Evolutionary conservation across 1,140 invertebrate genomes (phyloP).

Genomic region (Trichogramma pretiosum): DNA sequence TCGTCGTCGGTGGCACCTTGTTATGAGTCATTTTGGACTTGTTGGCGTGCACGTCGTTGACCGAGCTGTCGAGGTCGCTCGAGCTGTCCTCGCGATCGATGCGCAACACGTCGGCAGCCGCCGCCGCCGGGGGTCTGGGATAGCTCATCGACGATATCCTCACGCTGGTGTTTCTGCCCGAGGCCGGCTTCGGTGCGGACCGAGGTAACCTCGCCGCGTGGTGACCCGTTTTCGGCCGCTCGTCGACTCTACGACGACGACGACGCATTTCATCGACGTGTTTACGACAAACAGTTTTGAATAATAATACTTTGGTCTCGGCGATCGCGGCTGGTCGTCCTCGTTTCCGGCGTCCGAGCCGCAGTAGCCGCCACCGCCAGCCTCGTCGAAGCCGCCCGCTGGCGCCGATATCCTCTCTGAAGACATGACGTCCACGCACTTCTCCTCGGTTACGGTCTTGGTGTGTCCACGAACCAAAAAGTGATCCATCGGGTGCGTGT

Average conservation of each 20-base stretch:
- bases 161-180: background rate
- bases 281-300: too few species aligned
- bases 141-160: background rate
- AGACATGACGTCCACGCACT: conserved; percentile 1
- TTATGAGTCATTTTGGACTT: too few species aligned
- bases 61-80: conserved; percentile 1
- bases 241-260: too few species aligned
- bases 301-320: too few species aligned
- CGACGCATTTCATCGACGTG: too few species aligned
- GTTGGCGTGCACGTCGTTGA: background rate
- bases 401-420: too few species aligned
- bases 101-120: background rate
- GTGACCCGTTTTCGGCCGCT: background rate
- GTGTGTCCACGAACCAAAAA: conserved; percentile 25
- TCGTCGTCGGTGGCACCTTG: background rate
- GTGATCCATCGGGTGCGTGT: conserved; percentile 29
- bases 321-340: too few species aligned
- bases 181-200: background rate
- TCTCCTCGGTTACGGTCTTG: background rate
- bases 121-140: too few species aligned
- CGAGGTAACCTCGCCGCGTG: background rate
- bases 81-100: background rate
- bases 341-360: too few species aligned
- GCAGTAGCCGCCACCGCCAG: too few species aligned
- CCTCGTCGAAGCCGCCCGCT: too few species aligned